Evolutionary conservation across 1,140 invertebrate species (phyloP).

Genomic region (Andricus grossulariae): DNA sequence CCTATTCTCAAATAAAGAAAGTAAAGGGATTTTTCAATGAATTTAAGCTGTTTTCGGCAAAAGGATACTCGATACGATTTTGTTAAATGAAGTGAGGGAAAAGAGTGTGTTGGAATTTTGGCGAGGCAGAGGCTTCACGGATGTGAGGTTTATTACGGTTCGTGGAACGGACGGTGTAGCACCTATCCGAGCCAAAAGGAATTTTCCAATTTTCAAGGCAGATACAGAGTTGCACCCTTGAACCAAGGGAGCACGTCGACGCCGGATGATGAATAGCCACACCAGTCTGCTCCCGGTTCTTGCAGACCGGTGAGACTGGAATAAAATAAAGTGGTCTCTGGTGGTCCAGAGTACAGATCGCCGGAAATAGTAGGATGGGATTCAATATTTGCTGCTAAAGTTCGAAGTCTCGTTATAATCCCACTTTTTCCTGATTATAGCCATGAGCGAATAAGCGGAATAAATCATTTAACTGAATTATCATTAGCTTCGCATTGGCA

Average conservation of each 20-base stretch:
- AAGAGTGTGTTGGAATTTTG: slow-evolving; percentile 24
- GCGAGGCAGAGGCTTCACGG: background rate
- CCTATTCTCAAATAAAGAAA: no score
- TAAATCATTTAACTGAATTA: no score
- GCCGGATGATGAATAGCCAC: slow-evolving; percentile 49
- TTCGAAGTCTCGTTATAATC: background rate
- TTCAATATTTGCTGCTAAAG: slow-evolving; percentile 18
- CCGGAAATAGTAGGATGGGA: no score
- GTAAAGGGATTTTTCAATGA: no score
- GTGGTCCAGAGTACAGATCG: slow-evolving; percentile 39
- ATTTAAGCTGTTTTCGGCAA: no score
- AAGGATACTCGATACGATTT: no score
- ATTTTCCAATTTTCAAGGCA: slow-evolving; percentile 61
- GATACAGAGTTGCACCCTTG: slow-evolving; percentile 45
- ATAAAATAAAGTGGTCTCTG: slow-evolving; percentile 42
- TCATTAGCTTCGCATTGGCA: no score
- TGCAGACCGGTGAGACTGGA: slow-evolving; percentile 36
- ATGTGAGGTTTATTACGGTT: slow-evolving; percentile 50
- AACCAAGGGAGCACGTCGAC: slow-evolving; percentile 39
- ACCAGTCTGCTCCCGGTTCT: slow-evolving; percentile 24
- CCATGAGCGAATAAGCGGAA: no score
- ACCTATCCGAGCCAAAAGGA: slow-evolving; percentile 38
- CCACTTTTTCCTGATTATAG: no score
- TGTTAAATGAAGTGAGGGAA: slow-evolving; percentile 6
- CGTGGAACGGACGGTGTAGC: slow-evolving; percentile 36